phyloP scores from a whole-genome alignment of 2,113 vertebrate species.

The Ariopsis seemanni region DNA sequence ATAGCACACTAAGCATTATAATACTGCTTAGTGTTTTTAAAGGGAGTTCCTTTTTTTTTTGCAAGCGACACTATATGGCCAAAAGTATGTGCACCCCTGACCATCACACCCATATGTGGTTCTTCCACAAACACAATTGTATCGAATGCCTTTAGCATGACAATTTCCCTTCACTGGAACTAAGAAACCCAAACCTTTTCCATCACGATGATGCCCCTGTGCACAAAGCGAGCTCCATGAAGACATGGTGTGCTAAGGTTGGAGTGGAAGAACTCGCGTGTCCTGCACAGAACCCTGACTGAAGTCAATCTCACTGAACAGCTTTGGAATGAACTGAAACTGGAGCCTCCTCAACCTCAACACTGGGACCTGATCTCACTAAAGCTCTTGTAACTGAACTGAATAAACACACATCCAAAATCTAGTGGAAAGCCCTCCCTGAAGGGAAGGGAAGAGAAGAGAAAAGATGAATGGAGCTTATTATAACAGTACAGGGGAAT shows the following conservation, averaged over 20 bases:
- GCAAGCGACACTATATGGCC: background rate
- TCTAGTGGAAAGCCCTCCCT: background rate
- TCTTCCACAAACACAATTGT: background rate
- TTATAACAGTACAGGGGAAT: background rate
- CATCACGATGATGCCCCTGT: background rate
- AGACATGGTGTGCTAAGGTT: background rate
- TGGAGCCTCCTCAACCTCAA: no score
- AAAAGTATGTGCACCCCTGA: slow-evolving; percentile 12
- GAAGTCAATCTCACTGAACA: background rate
- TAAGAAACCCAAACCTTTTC: background rate
- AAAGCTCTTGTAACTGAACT: background rate
- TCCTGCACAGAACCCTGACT: background rate
- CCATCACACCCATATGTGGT: background rate
- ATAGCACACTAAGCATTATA: background rate
- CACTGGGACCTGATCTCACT: background rate
- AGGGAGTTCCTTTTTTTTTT: background rate
- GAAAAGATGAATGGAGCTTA: background rate
- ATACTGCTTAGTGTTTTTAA: background rate
- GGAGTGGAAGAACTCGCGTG: background rate
- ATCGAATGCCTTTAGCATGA: background rate
- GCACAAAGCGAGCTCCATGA: background rate
- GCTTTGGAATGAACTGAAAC: background rate
- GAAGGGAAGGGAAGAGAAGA: no score
- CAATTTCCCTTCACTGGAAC: background rate
- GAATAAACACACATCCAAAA: background rate